phyloP scores from a whole-genome alignment of 2,797 vertebrate species.

The Onychomys leucogaster region DNA sequence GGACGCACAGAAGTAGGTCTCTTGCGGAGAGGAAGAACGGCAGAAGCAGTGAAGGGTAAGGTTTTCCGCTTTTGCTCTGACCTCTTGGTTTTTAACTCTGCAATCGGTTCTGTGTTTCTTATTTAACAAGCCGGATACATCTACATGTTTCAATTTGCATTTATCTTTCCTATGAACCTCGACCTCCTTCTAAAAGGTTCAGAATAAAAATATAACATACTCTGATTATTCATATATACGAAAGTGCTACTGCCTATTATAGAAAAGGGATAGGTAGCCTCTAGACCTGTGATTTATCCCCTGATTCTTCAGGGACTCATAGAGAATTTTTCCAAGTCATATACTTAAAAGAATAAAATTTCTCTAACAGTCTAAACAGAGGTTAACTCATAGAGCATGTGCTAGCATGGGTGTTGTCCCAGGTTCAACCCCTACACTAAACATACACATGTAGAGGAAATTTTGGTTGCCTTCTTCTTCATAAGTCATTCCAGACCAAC shows the following conservation, averaged over 20 bases:
- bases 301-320: not conserved
- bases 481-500: not conserved
- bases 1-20: too few species aligned
- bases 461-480: not conserved
- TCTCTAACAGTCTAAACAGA: not conserved
- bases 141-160: slow-evolving; percentile 20
- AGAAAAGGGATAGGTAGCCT: not conserved
- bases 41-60: too few species aligned
- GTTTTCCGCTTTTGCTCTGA: too few species aligned
- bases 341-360: not conserved
- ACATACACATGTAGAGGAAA: not conserved
- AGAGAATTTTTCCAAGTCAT: not conserved
- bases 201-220: slow-evolving; percentile 21
- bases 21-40: too few species aligned
- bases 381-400: not conserved
- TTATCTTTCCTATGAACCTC: not conserved
- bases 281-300: not conserved
- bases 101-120: too few species aligned
- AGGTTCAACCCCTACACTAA: not conserved
- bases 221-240: not conserved
- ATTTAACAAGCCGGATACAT: too few species aligned
- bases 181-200: not conserved
- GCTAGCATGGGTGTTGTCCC: not conserved
- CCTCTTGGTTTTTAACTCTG: too few species aligned
- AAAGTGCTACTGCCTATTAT: not conserved